Conservation (phyloP, 2,888 invertebrate genomes). For the Aspidiotus rigidus region DNA sequence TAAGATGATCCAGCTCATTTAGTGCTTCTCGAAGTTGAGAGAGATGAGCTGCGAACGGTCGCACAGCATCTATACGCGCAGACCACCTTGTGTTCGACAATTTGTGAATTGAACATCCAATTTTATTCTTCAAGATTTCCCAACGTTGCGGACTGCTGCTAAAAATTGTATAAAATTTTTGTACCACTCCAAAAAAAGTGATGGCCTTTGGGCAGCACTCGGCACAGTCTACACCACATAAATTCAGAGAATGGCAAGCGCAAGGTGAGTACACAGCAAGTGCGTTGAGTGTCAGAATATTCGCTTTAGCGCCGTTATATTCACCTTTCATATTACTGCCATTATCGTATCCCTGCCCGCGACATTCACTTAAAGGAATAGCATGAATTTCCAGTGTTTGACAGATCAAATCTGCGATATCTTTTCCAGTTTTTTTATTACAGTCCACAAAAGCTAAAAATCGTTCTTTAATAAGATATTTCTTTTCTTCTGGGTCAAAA, state of each 20-base stretch:
- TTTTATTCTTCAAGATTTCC: constrained; percentile 35
- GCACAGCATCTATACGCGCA: not conserved
- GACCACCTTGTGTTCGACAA: not conserved
- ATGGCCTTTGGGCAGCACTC: constrained; percentile 28
- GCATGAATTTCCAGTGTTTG: constrained; percentile 10
- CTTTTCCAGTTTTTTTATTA: constrained; percentile 30
- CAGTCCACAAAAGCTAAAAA: constrained; percentile 24
- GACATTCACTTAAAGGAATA: constrained; percentile 32
- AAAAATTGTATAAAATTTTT: constrained; percentile 34
- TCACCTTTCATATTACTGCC: constrained; percentile 34
- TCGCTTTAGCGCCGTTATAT: constrained; percentile 18
- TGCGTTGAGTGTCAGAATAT: constrained; percentile 24
- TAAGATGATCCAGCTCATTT: not conserved
- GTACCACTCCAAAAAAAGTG: constrained; percentile 35
- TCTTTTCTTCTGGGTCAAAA: constrained; percentile 11
- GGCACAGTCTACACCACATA: constrained; percentile 32
- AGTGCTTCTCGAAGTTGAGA: not conserved
- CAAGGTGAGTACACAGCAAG: constrained; percentile 34
- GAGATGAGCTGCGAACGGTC: not conserved
- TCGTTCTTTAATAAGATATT: constrained; percentile 10
- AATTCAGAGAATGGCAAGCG: constrained; percentile 34
- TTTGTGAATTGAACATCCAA: constrained; percentile 14
- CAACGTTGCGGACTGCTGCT: constrained; percentile 35
- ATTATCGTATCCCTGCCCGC: constrained; percentile 35
- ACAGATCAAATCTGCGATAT: constrained; percentile 28